Conservation (phyloP, 2,888 invertebrate genomes). For the Salticus scenicus region DNA sequence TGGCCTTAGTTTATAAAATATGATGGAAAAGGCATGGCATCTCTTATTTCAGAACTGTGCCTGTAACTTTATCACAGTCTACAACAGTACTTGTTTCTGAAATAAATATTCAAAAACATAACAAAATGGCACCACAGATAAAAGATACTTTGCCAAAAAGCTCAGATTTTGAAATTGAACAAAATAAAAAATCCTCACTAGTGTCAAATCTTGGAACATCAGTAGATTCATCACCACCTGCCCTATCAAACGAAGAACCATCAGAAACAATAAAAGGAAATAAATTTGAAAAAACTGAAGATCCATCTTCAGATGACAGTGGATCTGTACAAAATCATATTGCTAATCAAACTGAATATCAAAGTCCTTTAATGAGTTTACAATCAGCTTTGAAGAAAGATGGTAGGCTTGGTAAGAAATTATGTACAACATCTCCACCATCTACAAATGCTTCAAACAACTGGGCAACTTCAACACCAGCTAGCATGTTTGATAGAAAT, state of each 20-base stretch:
- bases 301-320: slow-evolving; percentile 39
- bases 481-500: too few species aligned
- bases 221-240: slow-evolving; percentile 29
- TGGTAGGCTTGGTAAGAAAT: slow-evolving; percentile 29
- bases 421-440: not conserved
- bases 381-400: slow-evolving; percentile 46
- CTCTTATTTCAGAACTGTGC: slow-evolving; percentile 41
- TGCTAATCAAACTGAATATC: not conserved
- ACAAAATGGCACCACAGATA: slow-evolving; percentile 16
- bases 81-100: slow-evolving; percentile 2
- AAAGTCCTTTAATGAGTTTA: slow-evolving; percentile 37
- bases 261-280: not conserved
- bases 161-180: not conserved
- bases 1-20: too few species aligned
- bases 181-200: not conserved
- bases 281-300: not conserved
- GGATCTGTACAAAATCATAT: slow-evolving; percentile 22
- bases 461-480: too few species aligned
- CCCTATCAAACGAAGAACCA: not conserved
- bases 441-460: too few species aligned
- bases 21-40: slow-evolving; percentile 2
- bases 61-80: slow-evolving; percentile 36
- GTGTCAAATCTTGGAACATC: slow-evolving; percentile 39
- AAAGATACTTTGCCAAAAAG: not conserved
- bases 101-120: not conserved